These are phyloP conservation scores for Phoebastria nigripes DNA, from an alignment of 2,797 vertebrate species.

Conservation along the genomic window DNA sequence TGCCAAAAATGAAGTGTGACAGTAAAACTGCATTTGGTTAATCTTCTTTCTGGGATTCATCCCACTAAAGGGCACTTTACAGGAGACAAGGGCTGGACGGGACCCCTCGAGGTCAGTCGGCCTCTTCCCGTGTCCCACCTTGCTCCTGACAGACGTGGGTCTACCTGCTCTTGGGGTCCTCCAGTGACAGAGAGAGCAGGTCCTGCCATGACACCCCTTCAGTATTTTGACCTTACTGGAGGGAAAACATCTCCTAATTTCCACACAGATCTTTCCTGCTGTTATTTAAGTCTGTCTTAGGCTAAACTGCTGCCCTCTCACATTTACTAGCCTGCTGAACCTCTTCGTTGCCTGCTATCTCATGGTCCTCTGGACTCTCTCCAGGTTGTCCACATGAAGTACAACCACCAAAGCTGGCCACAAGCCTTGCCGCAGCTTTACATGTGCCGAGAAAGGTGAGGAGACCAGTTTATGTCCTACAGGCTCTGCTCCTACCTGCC, in stretches of 20 bases:
- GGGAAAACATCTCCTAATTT: neutral
- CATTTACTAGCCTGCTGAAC: neutral
- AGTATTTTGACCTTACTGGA: neutral
- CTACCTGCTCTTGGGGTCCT: neutral
- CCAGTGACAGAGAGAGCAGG: neutral
- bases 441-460: neutral
- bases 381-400: neutral
- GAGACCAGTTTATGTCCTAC: neutral
- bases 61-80: neutral
- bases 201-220: neutral
- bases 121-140: neutral
- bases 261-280: neutral
- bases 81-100: neutral
- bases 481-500: neutral
- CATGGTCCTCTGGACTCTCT: neutral
- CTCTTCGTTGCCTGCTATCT: neutral
- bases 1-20: constrained; percentile 18
- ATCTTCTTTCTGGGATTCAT: neutral
- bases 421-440: neutral
- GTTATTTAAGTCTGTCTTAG: neutral
- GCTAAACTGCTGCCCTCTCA: neutral
- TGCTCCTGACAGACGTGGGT: neutral
- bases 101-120: fast-evolving
- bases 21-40: neutral
- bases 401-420: neutral